Base-by-base conservation (phyloP, 2,797 vertebrate species). In the Rhinogobio ventralis region DNA sequence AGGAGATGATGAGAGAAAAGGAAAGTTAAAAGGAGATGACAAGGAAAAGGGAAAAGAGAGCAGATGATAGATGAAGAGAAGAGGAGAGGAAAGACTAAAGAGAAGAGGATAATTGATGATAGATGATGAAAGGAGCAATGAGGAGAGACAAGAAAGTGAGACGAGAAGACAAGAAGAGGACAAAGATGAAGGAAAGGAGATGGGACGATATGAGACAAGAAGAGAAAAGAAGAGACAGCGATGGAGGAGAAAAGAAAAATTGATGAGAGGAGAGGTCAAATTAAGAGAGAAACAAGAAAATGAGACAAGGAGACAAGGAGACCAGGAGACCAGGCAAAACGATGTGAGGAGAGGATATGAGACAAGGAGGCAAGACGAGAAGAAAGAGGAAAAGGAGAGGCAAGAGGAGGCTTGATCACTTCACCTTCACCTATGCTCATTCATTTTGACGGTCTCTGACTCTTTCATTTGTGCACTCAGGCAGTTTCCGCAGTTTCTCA, bases 401-500 rank as follows among this genome's bases (percentile, higher is more conserved):
- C 46, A 19, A 71, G 23, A 81, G 28, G 25, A 75, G 66, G 17
- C 45, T 66, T 28, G 33, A 36, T 19, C 66, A 57, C 79, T 67
- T 82, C 67, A 66, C 67, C 81, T 75, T 62, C 74, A 77, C 75
- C 73, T 49, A 25, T 64, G 9, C 45, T 33, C 81, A 67, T 83
- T 79, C 30, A 79, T 77, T 72, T 71, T 39, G 46, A 33, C 25
- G 23, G 23, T 64, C 64, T 82, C 45, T 49, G n/a, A 74, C 73
- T 55, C 83, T 89, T 89, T 88, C 81, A 88, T 89, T 75, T 88
- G 57, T 77, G 84, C 79, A 79, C 81, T 88, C 82, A 80, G 62
- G 20, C 84, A 25, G 55, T 89, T 90, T 86, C 87, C 86, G 88
- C 77, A 76, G 89, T 85, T 55, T 88, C 42, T 74, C 11, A 5